phyloP scores from a whole-genome alignment of 1,140 invertebrate genomes.

The Brachionus koreanus region DNA sequence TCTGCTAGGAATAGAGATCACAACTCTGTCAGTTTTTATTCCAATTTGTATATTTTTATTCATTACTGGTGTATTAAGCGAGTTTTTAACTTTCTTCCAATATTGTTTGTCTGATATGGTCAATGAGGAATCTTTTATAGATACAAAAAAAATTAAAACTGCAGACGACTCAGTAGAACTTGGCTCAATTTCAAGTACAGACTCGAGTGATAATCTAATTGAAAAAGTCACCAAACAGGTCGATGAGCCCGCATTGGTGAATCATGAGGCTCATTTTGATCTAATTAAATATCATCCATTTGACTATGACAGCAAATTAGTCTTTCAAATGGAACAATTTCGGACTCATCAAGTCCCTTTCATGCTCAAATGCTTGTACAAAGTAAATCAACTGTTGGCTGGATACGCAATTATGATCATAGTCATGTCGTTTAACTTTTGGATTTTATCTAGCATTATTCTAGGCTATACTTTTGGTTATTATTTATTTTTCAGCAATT shows the following conservation, averaged over 20 bases:
- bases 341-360: background rate
- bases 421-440: constrained; percentile 14
- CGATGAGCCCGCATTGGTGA: background rate
- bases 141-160: background rate
- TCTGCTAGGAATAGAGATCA: background rate
- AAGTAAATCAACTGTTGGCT: background rate
- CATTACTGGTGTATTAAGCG: background rate
- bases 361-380: background rate
- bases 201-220: background rate
- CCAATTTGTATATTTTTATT: background rate
- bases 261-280: constrained; percentile 14
- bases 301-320: background rate
- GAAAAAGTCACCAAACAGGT: background rate
- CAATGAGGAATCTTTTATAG: background rate
- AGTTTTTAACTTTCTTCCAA: constrained; percentile 26
- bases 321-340: constrained; percentile 14
- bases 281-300: constrained; percentile 16
- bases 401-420: background rate
- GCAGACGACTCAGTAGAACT: background rate
- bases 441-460: constrained; percentile 15
- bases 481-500: constrained; percentile 22
- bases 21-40: background rate
- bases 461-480: constrained; percentile 22
- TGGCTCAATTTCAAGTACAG: background rate
- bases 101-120: background rate